Evolutionary conservation across 2,113 vertebrate species (phyloP), one percentile per base, ranked within the genome.

Genomic region (Saguinus midas): DNA sequence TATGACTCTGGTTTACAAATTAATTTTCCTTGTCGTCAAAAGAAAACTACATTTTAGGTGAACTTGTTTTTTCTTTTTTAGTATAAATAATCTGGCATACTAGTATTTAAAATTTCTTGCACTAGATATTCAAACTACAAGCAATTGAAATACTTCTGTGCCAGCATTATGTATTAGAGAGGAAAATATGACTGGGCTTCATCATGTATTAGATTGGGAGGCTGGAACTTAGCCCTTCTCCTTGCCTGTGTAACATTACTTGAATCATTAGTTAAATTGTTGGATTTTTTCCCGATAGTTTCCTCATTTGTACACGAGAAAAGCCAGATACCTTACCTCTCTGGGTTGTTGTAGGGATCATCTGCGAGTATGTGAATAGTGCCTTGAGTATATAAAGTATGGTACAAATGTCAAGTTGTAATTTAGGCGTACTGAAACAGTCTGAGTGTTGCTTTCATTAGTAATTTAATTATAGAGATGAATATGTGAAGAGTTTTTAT

Each of bases 371-470:
- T 90, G 37, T 89, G 29, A 91, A 8, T 75, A 61, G 37, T 96
- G 37, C 80, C 86, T 94, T 87, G 25, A 94, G 87, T 79, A 78
- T 78, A 68, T 32, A 64, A 64, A 90, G 79, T 66, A 57, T 10
- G 84, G 1, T 87, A 48, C 45, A 83, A 32, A 57, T 90, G 68
- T 37, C 32, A 90, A 73, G n/a, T 95, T 95, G 81, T 25, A 94
- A 70, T 79, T 93, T 37, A 82, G 48, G 83, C n/a, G 76, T n/a
- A 91, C 61, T 64, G 40, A 90, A 96, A 75, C 68, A 27, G 25
- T 68, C 94, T 73, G 87, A 95, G 79, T 35, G 64, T 89, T 96
- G 55, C 27, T 90, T 87, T 91, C 11, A 94, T 68, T 95, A 91
- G 43, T 87, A 35, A 88, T 92, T 96, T 75, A 90, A 70, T 61